A percentile compares a stretch with the other conserved stretches of the same genome.
Evolutionary conservation across 2,888 invertebrate species (phyloP).

Genomic region (Galerucella nymphaeae): DNA sequence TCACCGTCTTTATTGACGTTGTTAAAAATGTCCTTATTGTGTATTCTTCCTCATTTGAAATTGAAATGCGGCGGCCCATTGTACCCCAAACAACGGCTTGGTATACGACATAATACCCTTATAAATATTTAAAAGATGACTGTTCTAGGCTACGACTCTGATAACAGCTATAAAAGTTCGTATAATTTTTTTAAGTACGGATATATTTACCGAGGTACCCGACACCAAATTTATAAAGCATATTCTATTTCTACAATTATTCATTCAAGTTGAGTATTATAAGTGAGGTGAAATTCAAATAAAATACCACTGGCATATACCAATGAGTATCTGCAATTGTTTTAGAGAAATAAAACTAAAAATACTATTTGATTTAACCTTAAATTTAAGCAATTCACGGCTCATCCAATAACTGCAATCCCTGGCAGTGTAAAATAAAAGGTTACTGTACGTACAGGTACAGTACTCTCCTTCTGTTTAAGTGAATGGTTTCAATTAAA

Average conservation of each 20-base stretch:
- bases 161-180: constrained; percentile 21
- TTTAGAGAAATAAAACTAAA: too few species aligned
- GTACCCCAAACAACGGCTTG: constrained; percentile 35
- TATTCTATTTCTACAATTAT: background rate
- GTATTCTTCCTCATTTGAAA: constrained; percentile 46
- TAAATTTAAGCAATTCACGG: too few species aligned
- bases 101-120: constrained; percentile 42
- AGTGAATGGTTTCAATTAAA: too few species aligned
- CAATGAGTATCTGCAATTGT: too few species aligned
- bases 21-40: constrained; percentile 42
- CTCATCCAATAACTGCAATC: too few species aligned
- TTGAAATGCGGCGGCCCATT: constrained; percentile 45
- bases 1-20: constrained; percentile 43
- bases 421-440: too few species aligned
- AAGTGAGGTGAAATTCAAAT: too few species aligned
- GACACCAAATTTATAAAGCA: background rate
- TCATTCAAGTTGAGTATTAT: background rate
- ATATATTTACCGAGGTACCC: constrained; percentile 1
- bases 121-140: constrained; percentile 44
- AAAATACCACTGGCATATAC: background rate
- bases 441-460: too few species aligned
- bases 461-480: too few species aligned
- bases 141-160: constrained; percentile 30
- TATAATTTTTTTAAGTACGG: constrained; percentile 23
- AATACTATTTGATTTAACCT: too few species aligned